Conservation (phyloP, 2,113 vertebrate genomes). For the Cranoglanis bouderius region DNA sequence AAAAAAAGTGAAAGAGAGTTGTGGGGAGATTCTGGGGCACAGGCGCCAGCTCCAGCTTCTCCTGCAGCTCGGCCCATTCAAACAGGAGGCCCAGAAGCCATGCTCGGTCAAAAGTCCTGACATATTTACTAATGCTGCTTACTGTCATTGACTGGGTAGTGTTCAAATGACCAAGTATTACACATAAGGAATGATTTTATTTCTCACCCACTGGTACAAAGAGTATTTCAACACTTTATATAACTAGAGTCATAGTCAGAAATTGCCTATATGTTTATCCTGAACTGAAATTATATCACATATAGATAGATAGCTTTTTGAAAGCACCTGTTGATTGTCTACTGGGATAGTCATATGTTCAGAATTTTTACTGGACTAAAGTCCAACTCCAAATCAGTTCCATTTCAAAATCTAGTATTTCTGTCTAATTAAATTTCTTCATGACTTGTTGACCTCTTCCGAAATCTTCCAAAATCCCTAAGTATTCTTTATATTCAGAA, state of each 20-base stretch:
- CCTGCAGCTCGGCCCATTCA: conserved; percentile 52
- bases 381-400: not conserved
- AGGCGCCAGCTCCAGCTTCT: conserved; percentile 50
- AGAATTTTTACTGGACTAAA: not conserved
- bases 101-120: conserved; percentile 46
- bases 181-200: not conserved
- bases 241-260: not conserved
- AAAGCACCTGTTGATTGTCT: not conserved
- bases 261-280: not conserved
- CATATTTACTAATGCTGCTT: conserved; percentile 42
- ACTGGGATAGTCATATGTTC: not conserved
- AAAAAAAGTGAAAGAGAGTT: conserved; percentile 40
- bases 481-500: not conserved
- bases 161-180: conserved; percentile 24
- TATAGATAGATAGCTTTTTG: not conserved
- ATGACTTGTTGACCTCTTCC: not conserved
- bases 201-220: not conserved
- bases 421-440: not conserved
- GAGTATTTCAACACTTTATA: conserved; percentile 19
- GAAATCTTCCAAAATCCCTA: not conserved
- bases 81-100: conserved; percentile 36
- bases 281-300: not conserved
- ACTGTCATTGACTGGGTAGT: conserved; percentile 19
- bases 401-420: not conserved
- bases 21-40: conserved; percentile 41